These are phyloP conservation scores for Tortrix viridana DNA, from an alignment of 2,888 invertebrate species.

Conservation along the genomic window DNA sequence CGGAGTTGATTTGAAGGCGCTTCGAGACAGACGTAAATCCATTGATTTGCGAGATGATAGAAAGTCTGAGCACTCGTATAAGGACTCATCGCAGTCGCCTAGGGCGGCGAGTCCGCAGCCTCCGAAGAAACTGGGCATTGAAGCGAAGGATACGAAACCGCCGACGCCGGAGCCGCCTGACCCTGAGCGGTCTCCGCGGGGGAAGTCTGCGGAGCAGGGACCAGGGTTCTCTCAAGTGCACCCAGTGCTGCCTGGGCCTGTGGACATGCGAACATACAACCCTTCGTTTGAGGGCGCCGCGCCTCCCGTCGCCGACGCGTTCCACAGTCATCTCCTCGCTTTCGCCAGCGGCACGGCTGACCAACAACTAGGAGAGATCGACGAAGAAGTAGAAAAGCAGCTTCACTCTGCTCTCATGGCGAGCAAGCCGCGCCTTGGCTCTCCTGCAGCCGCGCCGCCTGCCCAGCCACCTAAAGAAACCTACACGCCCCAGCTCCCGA, in stretches of 20 bases:
- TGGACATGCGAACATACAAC: slow-evolving; percentile 95
- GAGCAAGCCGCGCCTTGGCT: slow-evolving; percentile 73
- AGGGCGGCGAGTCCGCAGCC: slow-evolving; percentile 81
- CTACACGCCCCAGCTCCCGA: slow-evolving; percentile 74
- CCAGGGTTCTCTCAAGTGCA: slow-evolving; percentile 83
- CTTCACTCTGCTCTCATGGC: slow-evolving; percentile 87
- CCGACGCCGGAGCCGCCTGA: slow-evolving; percentile 71
- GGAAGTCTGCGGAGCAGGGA: slow-evolving; percentile 51
- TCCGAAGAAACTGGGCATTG: slow-evolving; percentile 63
- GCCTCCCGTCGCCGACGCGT: slow-evolving; percentile 84
- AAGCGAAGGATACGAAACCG: slow-evolving; percentile 75
- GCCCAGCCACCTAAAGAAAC: slow-evolving; percentile 25
- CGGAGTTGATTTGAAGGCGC: slow-evolving; percentile 89
- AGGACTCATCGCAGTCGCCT: slow-evolving; percentile 85
- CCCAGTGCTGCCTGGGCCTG: slow-evolving; percentile 92
- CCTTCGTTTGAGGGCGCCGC: slow-evolving; percentile 84
- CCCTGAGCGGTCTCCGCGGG: slow-evolving; percentile 52
- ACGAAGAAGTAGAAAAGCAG: slow-evolving; percentile 91
- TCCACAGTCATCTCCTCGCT: slow-evolving; percentile 85
- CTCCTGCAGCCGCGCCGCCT: slow-evolving; percentile 27
- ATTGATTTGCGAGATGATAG: slow-evolving; percentile 86
- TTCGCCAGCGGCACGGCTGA: slow-evolving; percentile 89
- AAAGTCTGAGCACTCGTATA: slow-evolving; percentile 81
- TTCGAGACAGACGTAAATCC: slow-evolving; percentile 91
- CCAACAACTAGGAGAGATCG: slow-evolving; percentile 88